phyloP scores from a whole-genome alignment of 1,140 invertebrate species.

The Cataglyphis hispanica region DNA sequence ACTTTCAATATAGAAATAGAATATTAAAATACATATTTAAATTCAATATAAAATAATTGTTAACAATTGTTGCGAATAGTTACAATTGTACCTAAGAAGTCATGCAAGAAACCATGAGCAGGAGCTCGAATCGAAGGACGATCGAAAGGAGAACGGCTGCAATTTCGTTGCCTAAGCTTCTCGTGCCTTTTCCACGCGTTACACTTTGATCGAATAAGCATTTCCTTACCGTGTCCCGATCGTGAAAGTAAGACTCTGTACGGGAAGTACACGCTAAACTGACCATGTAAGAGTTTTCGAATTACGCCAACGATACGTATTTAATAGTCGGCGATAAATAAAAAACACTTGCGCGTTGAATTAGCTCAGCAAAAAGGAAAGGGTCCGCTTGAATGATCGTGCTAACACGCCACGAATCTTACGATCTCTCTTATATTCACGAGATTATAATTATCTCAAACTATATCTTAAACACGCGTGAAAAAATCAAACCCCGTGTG shows the following conservation, averaged over 20 bases:
- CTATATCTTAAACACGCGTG: background rate
- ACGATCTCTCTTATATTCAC: background rate
- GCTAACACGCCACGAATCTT: background rate
- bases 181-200: conserved; percentile 68
- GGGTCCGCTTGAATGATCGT: background rate
- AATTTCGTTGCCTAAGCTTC: conserved; percentile 70
- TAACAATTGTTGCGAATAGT: background rate
- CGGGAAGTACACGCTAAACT: conserved; percentile 59
- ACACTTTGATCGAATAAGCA: conserved; percentile 42
- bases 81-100: conserved; percentile 47
- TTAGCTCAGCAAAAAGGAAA: background rate
- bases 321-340: background rate
- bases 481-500: conserved; percentile 17
- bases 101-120: conserved; percentile 32
- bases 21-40: no score
- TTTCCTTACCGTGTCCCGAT: conserved; percentile 64
- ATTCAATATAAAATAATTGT: no score
- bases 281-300: conserved; percentile 65
- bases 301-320: conserved; percentile 48
- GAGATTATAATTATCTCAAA: background rate
- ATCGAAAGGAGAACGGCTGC: conserved; percentile 78
- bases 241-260: conserved; percentile 67
- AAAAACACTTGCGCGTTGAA: background rate
- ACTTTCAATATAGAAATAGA: no score
- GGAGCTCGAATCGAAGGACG: conserved; percentile 73